Evolutionary conservation across 2,888 invertebrate genomes (phyloP).

Genomic region (Drosophila kanekoi): DNA sequence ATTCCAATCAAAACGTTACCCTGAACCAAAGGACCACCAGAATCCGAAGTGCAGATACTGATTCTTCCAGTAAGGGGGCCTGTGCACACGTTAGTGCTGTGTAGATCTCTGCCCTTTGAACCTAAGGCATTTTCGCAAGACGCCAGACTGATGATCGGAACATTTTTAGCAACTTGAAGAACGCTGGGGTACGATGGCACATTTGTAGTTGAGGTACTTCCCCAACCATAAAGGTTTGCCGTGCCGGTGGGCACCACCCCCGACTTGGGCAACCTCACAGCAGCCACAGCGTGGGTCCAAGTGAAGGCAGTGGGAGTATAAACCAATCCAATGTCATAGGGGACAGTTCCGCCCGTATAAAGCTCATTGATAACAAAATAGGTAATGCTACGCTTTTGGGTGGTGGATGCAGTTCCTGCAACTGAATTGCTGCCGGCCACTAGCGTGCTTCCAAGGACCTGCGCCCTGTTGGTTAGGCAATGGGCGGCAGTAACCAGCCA

Average conservation of each 20-base stretch:
- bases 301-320: constrained; percentile 77
- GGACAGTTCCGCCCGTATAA: constrained; percentile 80
- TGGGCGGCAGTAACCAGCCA: constrained; percentile 84
- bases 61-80: constrained; percentile 80
- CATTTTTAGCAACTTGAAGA: constrained; percentile 75
- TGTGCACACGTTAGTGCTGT: constrained; percentile 80
- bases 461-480: constrained; percentile 68
- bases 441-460: constrained; percentile 72
- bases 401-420: constrained; percentile 68
- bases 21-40: constrained; percentile 82
- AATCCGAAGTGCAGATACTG: constrained; percentile 82
- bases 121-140: constrained; percentile 54
- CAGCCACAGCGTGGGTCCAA: constrained; percentile 74
- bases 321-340: constrained; percentile 83
- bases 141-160: constrained; percentile 71
- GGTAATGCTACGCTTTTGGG: constrained; percentile 73
- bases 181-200: constrained; percentile 67
- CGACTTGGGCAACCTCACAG: constrained; percentile 69
- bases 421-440: constrained; percentile 81
- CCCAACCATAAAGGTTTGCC: constrained; percentile 82
- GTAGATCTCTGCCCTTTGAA: constrained; percentile 60
- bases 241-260: constrained; percentile 66
- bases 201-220: constrained; percentile 79
- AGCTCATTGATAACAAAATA: constrained; percentile 75
- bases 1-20: constrained; percentile 84